Conservation (phyloP, 2,888 invertebrate genomes). For the Alloplasta piceator region DNA sequence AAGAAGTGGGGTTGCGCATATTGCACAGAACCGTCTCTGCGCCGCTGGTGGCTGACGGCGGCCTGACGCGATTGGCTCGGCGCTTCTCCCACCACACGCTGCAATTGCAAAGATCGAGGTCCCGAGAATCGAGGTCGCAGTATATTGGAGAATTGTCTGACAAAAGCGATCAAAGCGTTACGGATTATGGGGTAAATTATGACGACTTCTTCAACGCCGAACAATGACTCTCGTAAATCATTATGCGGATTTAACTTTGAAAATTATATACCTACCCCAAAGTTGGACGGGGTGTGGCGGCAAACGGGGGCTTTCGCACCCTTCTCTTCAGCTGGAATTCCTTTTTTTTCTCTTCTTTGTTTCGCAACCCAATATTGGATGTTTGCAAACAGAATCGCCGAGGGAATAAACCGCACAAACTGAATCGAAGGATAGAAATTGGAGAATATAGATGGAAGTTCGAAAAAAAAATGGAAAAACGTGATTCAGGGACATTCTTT, state of each 20-base stretch:
- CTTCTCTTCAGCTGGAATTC: neutral
- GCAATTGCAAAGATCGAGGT: no score
- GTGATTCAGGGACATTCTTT: no score
- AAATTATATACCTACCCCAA: slow-evolving; percentile 51
- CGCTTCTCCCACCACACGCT: no score
- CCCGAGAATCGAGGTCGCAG: no score
- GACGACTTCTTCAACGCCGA: slow-evolving; percentile 58
- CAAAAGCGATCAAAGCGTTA: slow-evolving; percentile 55
- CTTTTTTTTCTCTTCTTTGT: neutral
- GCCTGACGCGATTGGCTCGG: no score
- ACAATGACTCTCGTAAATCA: slow-evolving; percentile 54
- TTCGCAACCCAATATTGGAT: neutral
- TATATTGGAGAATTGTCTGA: slow-evolving; percentile 30
- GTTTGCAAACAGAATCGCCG: neutral
- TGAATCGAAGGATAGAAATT: neutral
- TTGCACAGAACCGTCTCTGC: no score
- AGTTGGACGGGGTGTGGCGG: slow-evolving; percentile 18
- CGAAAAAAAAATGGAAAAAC: no score
- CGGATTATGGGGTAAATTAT: slow-evolving; percentile 62
- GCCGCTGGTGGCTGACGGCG: no score
- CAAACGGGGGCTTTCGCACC: neutral
- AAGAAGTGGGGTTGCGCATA: no score
- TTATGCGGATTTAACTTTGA: slow-evolving; percentile 39
- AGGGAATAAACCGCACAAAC: neutral
- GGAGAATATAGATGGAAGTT: no score